phyloP scores from a whole-genome alignment of 2,888 invertebrate species.

The Seira musarum region DNA sequence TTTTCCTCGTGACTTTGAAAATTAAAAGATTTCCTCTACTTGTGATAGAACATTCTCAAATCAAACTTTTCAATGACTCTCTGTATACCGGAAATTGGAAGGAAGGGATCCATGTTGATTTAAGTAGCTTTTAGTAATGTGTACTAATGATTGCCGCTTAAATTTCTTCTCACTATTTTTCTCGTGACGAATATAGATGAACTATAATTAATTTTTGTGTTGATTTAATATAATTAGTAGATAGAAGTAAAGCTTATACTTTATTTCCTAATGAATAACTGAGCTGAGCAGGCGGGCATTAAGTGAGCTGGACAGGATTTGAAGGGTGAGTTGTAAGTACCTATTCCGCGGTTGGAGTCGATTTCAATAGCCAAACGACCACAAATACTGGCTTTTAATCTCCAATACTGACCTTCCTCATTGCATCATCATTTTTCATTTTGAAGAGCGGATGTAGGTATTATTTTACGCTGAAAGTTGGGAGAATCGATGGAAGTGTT shows the following conservation, averaged over 20 bases:
- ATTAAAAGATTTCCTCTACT: slow-evolving; percentile 4
- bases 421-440: neutral
- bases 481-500: neutral
- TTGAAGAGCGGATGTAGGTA: neutral
- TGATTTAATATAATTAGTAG: neutral
- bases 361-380: too few relatives aligned
- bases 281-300: slow-evolving; percentile 35
- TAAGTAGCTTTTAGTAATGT: neutral
- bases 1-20: neutral
- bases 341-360: neutral
- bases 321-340: neutral
- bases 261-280: neutral
- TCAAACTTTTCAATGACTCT: neutral
- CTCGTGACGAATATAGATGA: neutral
- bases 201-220: neutral
- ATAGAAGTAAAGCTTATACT: neutral
- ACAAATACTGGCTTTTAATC: too few relatives aligned
- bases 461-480: neutral
- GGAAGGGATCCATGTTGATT: slow-evolving; percentile 17
- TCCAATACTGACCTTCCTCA: neutral
- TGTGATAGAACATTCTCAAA: neutral
- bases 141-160: slow-evolving; percentile 25
- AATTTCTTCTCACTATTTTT: slow-evolving; percentile 8
- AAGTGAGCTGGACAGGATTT: slow-evolving; percentile 39
- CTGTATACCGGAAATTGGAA: slow-evolving; percentile 31